These are phyloP conservation scores for Hemicrepidius hirtus DNA, from an alignment of 2,888 invertebrate genomes.

Conservation along the genomic window DNA sequence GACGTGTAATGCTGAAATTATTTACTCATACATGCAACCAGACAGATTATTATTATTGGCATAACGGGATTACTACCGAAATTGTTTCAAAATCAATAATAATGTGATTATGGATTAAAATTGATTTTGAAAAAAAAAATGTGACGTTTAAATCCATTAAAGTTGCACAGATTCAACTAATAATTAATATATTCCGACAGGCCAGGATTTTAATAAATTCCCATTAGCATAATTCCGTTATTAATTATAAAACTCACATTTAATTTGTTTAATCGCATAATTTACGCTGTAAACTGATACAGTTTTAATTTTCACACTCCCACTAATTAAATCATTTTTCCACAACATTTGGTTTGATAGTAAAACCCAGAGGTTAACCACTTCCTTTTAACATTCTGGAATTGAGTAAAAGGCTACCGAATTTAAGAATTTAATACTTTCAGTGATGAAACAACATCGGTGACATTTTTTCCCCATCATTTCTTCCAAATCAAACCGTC, in stretches of 20 bases:
- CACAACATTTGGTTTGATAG: slow-evolving; percentile 25
- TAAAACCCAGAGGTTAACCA: slow-evolving; percentile 17
- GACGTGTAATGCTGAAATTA: slow-evolving; percentile 21
- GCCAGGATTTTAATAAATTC: neutral
- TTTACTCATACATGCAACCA: slow-evolving; percentile 13
- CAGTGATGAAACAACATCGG: slow-evolving; percentile 12
- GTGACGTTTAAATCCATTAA: slow-evolving; percentile 10
- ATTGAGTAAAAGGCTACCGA: slow-evolving; percentile 35
- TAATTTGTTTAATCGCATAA: neutral
- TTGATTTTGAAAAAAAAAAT: slow-evolving; percentile 1
- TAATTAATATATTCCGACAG: slow-evolving; percentile 17
- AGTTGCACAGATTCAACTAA: slow-evolving; percentile 9
- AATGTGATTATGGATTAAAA: neutral
- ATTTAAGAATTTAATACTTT: slow-evolving; percentile 35
- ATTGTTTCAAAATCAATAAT: slow-evolving; percentile 1
- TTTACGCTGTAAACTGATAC: neutral
- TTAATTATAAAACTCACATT: neutral
- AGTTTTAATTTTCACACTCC: neutral
- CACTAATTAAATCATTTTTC: slow-evolving; percentile 27
- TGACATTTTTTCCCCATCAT: slow-evolving; percentile 25
- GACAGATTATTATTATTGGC: slow-evolving; percentile 19
- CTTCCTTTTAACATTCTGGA: slow-evolving; percentile 33
- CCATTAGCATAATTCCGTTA: slow-evolving; percentile 19
- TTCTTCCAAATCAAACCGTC: slow-evolving; percentile 11
- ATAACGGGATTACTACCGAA: slow-evolving; percentile 20